Conservation (phyloP, 2,113 vertebrate species). For the Heterotilapia buettikoferi region DNA sequence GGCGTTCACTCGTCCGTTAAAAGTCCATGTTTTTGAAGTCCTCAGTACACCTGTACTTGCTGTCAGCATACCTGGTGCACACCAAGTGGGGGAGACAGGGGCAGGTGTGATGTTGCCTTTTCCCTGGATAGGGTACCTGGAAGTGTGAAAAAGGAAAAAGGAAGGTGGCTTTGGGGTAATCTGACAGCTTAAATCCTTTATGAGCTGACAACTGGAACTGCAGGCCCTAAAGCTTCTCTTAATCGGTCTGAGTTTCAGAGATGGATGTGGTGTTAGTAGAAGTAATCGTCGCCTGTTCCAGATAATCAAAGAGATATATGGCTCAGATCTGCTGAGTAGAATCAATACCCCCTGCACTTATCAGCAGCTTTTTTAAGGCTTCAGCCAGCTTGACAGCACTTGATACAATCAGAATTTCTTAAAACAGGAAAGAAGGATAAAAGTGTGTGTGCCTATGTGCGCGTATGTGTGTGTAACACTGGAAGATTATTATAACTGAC, state of each 20-base stretch:
- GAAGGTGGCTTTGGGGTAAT: neutral
- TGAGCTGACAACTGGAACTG: neutral
- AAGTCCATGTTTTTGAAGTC: conserved; percentile 82
- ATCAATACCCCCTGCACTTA: conserved; percentile 62
- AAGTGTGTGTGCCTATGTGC: neutral
- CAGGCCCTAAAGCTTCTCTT: neutral
- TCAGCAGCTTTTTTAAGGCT: conserved; percentile 53
- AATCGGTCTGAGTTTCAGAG: neutral
- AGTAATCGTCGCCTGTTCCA: conserved; percentile 6
- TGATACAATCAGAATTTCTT: conserved; percentile 25
- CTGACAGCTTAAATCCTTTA: conserved; percentile 10
- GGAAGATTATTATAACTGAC: neutral
- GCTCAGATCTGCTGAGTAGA: conserved; percentile 16
- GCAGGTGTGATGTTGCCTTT: conserved; percentile 82
- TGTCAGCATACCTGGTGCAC: conserved; percentile 71
- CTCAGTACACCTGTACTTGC: conserved; percentile 78
- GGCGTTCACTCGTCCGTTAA: conserved; percentile 33
- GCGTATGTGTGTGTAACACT: neutral
- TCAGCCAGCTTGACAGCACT: conserved; percentile 14
- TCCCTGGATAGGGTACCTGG: conserved; percentile 82
- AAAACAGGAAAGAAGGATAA: neutral
- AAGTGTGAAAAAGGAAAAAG: neutral
- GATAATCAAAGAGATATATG: conserved; percentile 46
- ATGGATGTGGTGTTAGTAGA: conserved; percentile 18
- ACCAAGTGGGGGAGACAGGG: conserved; percentile 80